These are phyloP conservation scores for Hypomecis punctinalis DNA, from an alignment of 2,888 invertebrate species.

Conservation along the genomic window DNA sequence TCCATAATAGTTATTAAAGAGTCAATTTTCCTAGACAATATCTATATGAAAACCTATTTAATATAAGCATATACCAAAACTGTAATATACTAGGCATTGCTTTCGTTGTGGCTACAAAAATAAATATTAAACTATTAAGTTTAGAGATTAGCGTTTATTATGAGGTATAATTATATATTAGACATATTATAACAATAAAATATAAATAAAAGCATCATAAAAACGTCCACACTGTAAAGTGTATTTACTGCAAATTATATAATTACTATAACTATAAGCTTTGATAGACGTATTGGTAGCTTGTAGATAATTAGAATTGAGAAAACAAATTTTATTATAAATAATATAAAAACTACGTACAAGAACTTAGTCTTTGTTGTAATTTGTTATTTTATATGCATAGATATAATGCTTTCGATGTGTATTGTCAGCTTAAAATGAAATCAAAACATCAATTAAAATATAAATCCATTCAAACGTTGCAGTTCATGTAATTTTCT, in stretches of 20 bases:
- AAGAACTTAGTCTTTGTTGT: neutral
- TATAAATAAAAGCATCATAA: slow-evolving; percentile 64
- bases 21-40: slow-evolving; percentile 82
- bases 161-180: slow-evolving; percentile 21
- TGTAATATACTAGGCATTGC: slow-evolving; percentile 28
- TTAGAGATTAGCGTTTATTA: slow-evolving; percentile 4
- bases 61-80: slow-evolving; percentile 31
- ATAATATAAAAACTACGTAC: neutral
- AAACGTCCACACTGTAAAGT: slow-evolving; percentile 76
- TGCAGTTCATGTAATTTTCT: too few species aligned
- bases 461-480: too few species aligned
- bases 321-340: slow-evolving; percentile 16
- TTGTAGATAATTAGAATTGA: slow-evolving; percentile 37
- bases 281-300: slow-evolving; percentile 33
- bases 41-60: slow-evolving; percentile 42
- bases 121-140: neutral
- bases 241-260: slow-evolving; percentile 60
- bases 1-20: slow-evolving; percentile 23
- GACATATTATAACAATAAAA: slow-evolving; percentile 24
- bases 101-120: slow-evolving; percentile 43
- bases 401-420: slow-evolving; percentile 15
- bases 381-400: neutral
- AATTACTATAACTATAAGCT: slow-evolving; percentile 33
- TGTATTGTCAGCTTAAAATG: slow-evolving; percentile 8
- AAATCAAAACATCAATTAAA: too few species aligned